Conservation (phyloP, 2,113 vertebrate genomes). For the Brachyistius frenatus region DNA sequence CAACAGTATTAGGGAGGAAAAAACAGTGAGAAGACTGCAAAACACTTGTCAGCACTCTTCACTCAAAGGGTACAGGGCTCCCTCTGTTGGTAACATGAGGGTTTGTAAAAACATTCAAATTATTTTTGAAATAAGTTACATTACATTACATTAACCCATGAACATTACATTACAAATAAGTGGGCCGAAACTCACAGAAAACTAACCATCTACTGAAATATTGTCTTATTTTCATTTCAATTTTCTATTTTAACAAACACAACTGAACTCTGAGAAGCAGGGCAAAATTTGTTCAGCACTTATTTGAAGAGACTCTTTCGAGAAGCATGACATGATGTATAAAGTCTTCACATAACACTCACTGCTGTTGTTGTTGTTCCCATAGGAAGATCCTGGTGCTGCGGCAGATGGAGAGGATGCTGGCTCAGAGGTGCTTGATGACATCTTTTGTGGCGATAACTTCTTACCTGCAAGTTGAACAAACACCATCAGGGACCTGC, state of each 20-base stretch:
- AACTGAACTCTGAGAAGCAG: not conserved
- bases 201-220: not conserved
- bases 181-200: not conserved
- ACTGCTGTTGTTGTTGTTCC: slow-evolving; percentile 33
- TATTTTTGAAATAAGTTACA: not conserved
- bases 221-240: not conserved
- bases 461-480: slow-evolving; percentile 43
- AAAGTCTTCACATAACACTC: slow-evolving; percentile 42
- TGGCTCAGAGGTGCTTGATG: slow-evolving; percentile 17
- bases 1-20: slow-evolving; percentile 17
- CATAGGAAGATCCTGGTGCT: slow-evolving; percentile 51
- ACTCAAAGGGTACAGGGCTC: slow-evolving; percentile 53
- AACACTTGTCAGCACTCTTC: not conserved
- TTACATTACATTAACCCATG: too few species aligned
- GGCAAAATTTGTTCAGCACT: not conserved
- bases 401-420: slow-evolving; percentile 10
- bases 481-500: not conserved
- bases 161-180: not conserved
- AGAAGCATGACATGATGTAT: not conserved
- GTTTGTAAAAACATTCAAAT: slow-evolving; percentile 2
- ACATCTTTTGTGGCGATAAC: slow-evolving; percentile 22
- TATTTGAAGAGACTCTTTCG: not conserved
- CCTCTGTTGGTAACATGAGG: slow-evolving; percentile 64
- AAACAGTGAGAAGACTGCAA: slow-evolving; percentile 5
- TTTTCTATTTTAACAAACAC: not conserved